Percentiles rank a stretch among this genome's conserved stretches.
Conservation (phyloP, 2,797 vertebrate species). For the Tadarida brasiliensis region DNA sequence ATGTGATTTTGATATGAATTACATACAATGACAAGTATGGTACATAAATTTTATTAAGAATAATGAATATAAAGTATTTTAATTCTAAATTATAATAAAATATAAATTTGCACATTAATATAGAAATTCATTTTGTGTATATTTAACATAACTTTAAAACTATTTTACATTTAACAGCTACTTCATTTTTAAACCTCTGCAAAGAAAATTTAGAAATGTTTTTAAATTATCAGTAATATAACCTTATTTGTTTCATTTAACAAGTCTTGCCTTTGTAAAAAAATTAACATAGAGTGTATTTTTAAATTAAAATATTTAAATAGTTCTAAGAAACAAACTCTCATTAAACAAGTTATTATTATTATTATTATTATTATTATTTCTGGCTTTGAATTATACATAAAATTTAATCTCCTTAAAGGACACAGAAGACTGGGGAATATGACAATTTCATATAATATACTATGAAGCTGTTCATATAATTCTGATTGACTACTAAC, state of each 20-base stretch:
- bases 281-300: conserved; percentile 77
- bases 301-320: conserved; percentile 84
- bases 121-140: conserved; percentile 73
- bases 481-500: conserved; percentile 90
- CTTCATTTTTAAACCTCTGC: conserved; percentile 80
- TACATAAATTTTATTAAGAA: conserved; percentile 69
- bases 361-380: conserved; percentile 77
- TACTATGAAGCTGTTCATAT: conserved; percentile 85
- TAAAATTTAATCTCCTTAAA: conserved; percentile 84
- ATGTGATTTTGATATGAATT: conserved; percentile 69
- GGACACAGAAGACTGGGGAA: conserved; percentile 79
- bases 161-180: conserved; percentile 81
- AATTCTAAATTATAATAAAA: conserved; percentile 77
- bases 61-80: conserved; percentile 71
- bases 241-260: conserved; percentile 80
- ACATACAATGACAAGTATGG: conserved; percentile 59
- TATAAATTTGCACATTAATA: conserved; percentile 78
- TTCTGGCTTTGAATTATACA: conserved; percentile 81
- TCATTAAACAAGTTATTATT: conserved; percentile 79
- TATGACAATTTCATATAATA: conserved; percentile 83
- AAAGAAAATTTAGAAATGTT: conserved; percentile 79
- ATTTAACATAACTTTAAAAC: conserved; percentile 76
- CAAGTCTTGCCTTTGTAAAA: conserved; percentile 84
- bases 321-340: conserved; percentile 81
- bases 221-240: conserved; percentile 81